Evolutionary conservation across 1,140 invertebrate genomes (phyloP).

Genomic region (Anastrepha obliqua): DNA sequence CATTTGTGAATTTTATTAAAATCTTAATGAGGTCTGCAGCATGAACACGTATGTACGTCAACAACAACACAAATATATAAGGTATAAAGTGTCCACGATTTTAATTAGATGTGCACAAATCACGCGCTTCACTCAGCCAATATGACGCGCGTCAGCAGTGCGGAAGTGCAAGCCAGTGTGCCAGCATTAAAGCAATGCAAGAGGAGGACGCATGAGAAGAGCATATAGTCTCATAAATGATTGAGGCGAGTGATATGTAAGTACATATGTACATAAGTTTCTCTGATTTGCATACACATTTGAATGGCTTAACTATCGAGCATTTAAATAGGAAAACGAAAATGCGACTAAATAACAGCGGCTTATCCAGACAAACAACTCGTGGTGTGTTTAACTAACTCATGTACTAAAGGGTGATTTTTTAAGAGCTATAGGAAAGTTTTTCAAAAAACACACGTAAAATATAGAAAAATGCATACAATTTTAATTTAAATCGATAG

Average conservation of each 20-base stretch:
- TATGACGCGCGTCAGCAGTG: background rate
- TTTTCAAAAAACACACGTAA: no score
- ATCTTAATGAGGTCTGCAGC: background rate
- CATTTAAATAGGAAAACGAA: no score
- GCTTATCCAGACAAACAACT: no score
- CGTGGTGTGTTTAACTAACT: no score
- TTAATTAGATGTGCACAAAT: constrained; percentile 34
- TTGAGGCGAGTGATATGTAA: background rate
- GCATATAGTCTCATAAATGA: background rate
- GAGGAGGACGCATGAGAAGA: background rate
- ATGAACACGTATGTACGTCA: background rate
- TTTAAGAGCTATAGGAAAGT: no score
- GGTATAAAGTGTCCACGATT: background rate
- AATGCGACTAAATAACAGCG: no score
- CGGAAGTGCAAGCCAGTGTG: background rate
- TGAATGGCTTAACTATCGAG: background rate
- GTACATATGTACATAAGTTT: no score
- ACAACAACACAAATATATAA: background rate
- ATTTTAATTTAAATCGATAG: no score
- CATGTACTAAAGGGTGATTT: no score
- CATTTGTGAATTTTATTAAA: constrained; percentile 4
- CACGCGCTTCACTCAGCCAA: background rate
- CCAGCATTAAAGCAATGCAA: background rate
- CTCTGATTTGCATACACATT: background rate
- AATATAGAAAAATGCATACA: no score